Percentiles rank a stretch among this genome's conserved stretches.
These are phyloP conservation scores for Heliconius ismenius DNA, from an alignment of 2,888 invertebrate species.

Conservation along the genomic window DNA sequence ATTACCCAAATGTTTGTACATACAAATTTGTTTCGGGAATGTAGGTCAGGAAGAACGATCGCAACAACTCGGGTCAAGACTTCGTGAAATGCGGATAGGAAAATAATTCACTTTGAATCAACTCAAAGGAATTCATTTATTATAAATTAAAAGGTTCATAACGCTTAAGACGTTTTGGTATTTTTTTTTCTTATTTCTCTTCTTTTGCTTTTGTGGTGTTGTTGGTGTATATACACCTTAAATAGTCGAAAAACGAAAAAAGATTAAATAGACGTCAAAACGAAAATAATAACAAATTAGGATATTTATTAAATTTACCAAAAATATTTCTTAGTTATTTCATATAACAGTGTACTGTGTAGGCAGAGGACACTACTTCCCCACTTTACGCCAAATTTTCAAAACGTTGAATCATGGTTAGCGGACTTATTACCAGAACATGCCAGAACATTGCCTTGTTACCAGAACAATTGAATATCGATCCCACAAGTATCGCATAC, in stretches of 20 bases:
- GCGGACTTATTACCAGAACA: no score
- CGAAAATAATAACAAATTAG: no score
- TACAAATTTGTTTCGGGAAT: conserved; percentile 43
- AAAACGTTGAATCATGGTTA: not conserved
- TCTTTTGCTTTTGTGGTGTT: no score
- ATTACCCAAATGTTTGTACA: conserved; percentile 32
- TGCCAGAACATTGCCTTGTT: not conserved
- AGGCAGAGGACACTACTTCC: no score
- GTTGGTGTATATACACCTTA: no score
- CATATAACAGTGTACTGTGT: no score
- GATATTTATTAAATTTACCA: no score
- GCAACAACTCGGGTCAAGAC: conserved; percentile 34
- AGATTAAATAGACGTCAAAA: no score
- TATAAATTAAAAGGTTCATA: not conserved
- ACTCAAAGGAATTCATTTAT: not conserved
- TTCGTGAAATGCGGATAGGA: conserved; percentile 30
- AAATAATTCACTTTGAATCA: conserved; percentile 32
- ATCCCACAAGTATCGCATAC: not conserved
- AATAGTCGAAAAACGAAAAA: no score
- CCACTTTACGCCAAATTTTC: not conserved
- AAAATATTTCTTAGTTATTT: no score
- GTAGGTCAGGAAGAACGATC: conserved; percentile 45
- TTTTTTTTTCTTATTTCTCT: not conserved
- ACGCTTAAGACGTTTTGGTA: not conserved
- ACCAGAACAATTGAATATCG: not conserved